Conservation (phyloP, 1,140 invertebrate species). For the Micrasema minimum region DNA sequence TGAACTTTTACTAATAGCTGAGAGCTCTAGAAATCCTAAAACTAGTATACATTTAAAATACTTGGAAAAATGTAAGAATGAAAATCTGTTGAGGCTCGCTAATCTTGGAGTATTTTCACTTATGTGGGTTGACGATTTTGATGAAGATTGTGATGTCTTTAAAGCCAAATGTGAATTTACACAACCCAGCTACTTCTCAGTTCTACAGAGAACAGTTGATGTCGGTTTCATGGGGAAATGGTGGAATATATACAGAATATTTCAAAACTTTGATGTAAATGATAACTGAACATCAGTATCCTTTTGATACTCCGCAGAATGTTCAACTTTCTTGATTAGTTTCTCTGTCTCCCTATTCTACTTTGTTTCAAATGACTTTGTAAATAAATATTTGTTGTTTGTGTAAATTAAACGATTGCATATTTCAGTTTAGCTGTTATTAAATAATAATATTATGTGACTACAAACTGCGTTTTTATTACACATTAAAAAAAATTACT, state of each 20-base stretch:
- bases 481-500: no score
- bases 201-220: slow-evolving; percentile 77
- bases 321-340: no score
- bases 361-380: no score
- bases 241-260: slow-evolving; percentile 77
- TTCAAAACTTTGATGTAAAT: slow-evolving; percentile 84
- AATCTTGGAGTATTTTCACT: slow-evolving; percentile 79
- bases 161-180: slow-evolving; percentile 79
- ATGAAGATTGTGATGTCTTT: slow-evolving; percentile 73
- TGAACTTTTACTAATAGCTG: slow-evolving; percentile 74
- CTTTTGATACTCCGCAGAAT: no score
- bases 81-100: slow-evolving; percentile 72
- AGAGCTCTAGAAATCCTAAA: slow-evolving; percentile 73
- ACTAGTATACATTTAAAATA: slow-evolving; percentile 73
- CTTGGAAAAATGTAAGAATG: slow-evolving; percentile 73
- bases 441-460: no score
- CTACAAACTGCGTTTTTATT: no score
- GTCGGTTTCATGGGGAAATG: slow-evolving; percentile 81
- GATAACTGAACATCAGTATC: no score
- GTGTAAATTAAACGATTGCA: no score
- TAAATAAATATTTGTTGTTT: no score
- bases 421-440: no score
- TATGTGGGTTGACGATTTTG: slow-evolving; percentile 79
- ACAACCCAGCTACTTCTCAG: slow-evolving; percentile 70
- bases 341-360: no score